These are phyloP conservation scores for Lithophane semibrunnea DNA, from an alignment of 2,888 invertebrate genomes.

Conservation along the genomic window DNA sequence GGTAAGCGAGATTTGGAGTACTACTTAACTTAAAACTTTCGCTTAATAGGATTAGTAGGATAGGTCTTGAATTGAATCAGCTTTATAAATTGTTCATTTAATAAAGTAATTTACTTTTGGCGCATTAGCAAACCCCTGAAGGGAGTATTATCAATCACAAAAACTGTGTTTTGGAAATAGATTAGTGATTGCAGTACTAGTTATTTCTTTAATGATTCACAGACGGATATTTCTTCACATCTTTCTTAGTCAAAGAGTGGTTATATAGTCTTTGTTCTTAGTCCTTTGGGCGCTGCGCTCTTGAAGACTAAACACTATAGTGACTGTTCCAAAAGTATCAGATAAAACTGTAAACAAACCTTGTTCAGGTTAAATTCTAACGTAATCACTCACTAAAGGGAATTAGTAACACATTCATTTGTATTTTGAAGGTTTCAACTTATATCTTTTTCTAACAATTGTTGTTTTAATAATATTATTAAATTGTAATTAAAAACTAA, in stretches of 20 bases:
- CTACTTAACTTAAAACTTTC: too few relatives aligned
- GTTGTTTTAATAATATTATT: too few relatives aligned
- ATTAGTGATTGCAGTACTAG: neutral
- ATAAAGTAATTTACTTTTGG: neutral
- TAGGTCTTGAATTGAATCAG: neutral
- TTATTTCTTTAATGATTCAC: neutral
- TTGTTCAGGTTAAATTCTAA: neutral
- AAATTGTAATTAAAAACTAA: too few relatives aligned
- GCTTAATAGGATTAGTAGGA: too few relatives aligned
- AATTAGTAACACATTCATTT: neutral
- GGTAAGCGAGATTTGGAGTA: constrained; percentile 38
- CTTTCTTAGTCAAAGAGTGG: too few relatives aligned
- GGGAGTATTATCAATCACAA: too few relatives aligned
- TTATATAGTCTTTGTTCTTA: too few relatives aligned
- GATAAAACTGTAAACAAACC: neutral
- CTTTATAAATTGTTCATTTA: neutral
- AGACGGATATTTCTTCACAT: neutral
- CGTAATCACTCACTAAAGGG: too few relatives aligned
- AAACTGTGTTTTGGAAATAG: neutral
- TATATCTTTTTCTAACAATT: too few relatives aligned
- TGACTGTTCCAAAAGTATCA: neutral
- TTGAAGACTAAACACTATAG: neutral
- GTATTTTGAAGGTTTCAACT: neutral
- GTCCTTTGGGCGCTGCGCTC: too few relatives aligned
- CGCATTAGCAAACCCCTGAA: too few relatives aligned